Percentiles rank a stretch among this genome's conserved stretches.
Evolutionary conservation across 2,888 invertebrate genomes (phyloP).

Genomic region (Caenorhabditis sp.): DNA sequence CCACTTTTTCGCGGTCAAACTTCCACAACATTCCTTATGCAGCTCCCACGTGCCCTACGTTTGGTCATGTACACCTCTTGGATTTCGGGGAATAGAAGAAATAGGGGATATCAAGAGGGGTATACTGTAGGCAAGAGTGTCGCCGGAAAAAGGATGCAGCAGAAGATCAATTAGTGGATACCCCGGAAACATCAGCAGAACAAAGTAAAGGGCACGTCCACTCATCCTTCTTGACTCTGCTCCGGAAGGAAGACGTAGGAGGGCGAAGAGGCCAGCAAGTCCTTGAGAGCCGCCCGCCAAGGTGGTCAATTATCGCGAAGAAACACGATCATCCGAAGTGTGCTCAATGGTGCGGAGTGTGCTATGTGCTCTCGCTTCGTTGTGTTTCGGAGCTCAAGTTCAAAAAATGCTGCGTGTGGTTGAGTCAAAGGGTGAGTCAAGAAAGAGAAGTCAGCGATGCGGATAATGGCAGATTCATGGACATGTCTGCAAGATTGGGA

Average conservation of each 20-base stretch:
- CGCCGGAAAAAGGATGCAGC: not conserved
- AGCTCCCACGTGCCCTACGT: slow-evolving; percentile 29
- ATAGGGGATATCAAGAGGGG: not conserved
- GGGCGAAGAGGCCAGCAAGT: slow-evolving; percentile 16
- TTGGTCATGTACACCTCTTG: slow-evolving; percentile 4
- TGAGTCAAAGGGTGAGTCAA: slow-evolving; percentile 5
- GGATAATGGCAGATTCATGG: slow-evolving; percentile 20
- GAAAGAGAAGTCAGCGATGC: not conserved
- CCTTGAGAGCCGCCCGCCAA: slow-evolving; percentile 11
- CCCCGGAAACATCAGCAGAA: slow-evolving; percentile 10
- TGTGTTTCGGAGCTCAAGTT: slow-evolving; percentile 12
- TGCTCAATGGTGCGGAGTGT: slow-evolving; percentile 22
- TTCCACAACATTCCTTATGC: slow-evolving; percentile 26
- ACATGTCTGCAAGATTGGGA: slow-evolving; percentile 12
- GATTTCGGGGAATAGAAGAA: too few relatives aligned
- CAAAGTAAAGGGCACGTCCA: slow-evolving; percentile 18
- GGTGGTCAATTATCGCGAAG: slow-evolving; percentile 44
- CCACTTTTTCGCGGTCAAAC: slow-evolving; percentile 16
- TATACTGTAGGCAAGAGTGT: slow-evolving; percentile 14
- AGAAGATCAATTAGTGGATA: not conserved
- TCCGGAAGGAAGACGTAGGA: slow-evolving; percentile 21
- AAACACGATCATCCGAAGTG: slow-evolving; percentile 30
- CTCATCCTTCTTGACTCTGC: not conserved
- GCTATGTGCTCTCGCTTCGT: not conserved
- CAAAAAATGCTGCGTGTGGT: slow-evolving; percentile 11